Evolutionary conservation across 1,140 invertebrate species (phyloP).

Genomic region (Schmidtea mediterranea): DNA sequence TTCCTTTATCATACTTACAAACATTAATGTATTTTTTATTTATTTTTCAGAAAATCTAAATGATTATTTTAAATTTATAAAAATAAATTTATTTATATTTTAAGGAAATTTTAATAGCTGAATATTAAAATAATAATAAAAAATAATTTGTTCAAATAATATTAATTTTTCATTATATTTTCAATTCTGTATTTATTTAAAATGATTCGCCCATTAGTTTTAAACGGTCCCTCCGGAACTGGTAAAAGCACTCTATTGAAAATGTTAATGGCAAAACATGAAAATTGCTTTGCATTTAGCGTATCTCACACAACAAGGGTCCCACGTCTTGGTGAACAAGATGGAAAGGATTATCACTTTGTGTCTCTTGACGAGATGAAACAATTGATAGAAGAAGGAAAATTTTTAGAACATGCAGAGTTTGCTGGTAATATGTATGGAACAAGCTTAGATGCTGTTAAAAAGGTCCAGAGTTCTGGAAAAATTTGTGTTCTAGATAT

Average conservation of each 20-base stretch:
- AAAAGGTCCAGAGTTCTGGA: constrained; percentile 45
- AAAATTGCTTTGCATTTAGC: constrained; percentile 62
- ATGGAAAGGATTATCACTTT: constrained; percentile 56
- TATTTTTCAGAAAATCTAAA: too few species aligned
- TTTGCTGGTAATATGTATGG: constrained; percentile 87
- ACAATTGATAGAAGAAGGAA: constrained; percentile 41
- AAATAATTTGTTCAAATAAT: too few species aligned
- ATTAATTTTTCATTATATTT: too few species aligned
- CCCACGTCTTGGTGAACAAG: constrained; percentile 28
- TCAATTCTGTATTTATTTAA: too few species aligned
- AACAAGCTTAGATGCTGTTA: constrained; percentile 55
- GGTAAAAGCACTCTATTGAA: constrained; percentile 78
- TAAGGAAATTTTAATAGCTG: too few species aligned
- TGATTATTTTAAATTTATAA: too few species aligned
- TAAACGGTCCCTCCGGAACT: constrained; percentile 75
- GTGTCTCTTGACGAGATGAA: constrained; percentile 45
- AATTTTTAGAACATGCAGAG: constrained; percentile 68
- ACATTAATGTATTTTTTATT: too few species aligned
- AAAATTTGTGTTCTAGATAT: constrained; percentile 80
- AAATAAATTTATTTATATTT: too few species aligned
- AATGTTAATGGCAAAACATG: constrained; percentile 53
- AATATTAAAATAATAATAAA: too few species aligned
- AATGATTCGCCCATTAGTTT: constrained; percentile 41
- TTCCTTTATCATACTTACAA: too few species aligned
- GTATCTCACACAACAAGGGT: constrained; percentile 47